phyloP scores from a whole-genome alignment of 1,140 invertebrate genomes.

The Euwallacea similis region DNA sequence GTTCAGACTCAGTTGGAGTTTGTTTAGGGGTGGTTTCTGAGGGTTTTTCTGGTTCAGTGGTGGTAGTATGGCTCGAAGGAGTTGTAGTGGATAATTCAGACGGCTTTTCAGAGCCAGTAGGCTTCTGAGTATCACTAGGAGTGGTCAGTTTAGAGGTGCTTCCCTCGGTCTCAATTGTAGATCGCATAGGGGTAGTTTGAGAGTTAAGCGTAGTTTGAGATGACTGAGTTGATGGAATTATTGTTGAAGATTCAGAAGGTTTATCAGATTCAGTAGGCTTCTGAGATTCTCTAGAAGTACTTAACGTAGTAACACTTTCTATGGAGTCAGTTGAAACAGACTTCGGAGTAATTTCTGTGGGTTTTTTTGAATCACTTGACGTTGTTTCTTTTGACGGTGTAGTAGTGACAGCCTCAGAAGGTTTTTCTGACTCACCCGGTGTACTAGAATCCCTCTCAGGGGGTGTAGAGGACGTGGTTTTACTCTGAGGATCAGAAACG shows the following conservation, averaged over 20 bases:
- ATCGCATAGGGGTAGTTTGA: slow-evolving; percentile 10
- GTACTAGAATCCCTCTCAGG: background rate
- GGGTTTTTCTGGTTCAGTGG: background rate
- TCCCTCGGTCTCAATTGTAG: slow-evolving; percentile 2
- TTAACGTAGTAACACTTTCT: slow-evolving; percentile 1
- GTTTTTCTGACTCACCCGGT: slow-evolving; percentile 8
- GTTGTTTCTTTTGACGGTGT: background rate
- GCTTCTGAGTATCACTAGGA: slow-evolving; percentile 8
- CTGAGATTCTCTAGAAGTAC: slow-evolving; percentile 4
- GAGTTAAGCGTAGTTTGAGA: background rate
- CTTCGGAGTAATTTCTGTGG: background rate
- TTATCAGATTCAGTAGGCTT: slow-evolving; percentile 1
- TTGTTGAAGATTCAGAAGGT: background rate
- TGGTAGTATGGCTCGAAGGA: background rate
- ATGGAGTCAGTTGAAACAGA: background rate
- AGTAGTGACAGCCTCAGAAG: background rate
- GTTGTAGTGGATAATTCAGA: background rate
- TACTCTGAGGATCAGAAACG: background rate
- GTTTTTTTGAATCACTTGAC: background rate
- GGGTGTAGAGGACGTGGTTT: slow-evolving; percentile 1
- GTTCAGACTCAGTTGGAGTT: slow-evolving; percentile 5
- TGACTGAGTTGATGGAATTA: background rate
- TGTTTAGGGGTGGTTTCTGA: slow-evolving; percentile 17
- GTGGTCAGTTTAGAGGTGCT: slow-evolving; percentile 9
- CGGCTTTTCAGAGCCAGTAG: slow-evolving; percentile 1